Conservation (phyloP, 2,888 invertebrate genomes). For the Mamestra brassicae region DNA sequence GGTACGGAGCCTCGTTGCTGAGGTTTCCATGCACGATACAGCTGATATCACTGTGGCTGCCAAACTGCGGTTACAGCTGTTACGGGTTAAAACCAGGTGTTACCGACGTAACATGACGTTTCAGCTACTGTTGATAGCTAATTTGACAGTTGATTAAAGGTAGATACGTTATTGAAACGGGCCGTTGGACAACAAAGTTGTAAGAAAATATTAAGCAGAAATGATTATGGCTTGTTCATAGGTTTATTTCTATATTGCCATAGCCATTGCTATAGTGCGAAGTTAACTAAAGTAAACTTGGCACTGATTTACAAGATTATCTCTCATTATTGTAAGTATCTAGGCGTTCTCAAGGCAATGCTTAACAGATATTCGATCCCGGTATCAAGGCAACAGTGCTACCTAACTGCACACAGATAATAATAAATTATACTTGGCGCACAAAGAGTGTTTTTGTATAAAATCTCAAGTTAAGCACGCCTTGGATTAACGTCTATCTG, state of each 20-base stretch:
- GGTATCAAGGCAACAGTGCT: slow-evolving; percentile 73
- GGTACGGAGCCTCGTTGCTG: not conserved
- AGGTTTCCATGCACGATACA: slow-evolving; percentile 5
- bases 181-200: slow-evolving; percentile 3
- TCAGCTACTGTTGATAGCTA: too few relatives aligned
- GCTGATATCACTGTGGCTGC: slow-evolving; percentile 21
- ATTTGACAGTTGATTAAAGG: too few relatives aligned
- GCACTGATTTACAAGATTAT: slow-evolving; percentile 60
- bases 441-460: slow-evolving; percentile 66
- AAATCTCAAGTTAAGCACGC: slow-evolving; percentile 69
- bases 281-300: slow-evolving; percentile 31
- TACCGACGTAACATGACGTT: slow-evolving; percentile 36
- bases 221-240: not conserved
- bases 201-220: not conserved
- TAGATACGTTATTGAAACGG: not conserved
- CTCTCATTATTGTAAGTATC: slow-evolving; percentile 64
- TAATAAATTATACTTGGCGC: slow-evolving; percentile 74
- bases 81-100: slow-evolving; percentile 28
- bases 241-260: not conserved
- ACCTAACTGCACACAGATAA: slow-evolving; percentile 69
- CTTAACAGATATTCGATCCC: slow-evolving; percentile 75
- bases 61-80: slow-evolving; percentile 39
- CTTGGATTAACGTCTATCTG: slow-evolving; percentile 73
- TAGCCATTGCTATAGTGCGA: too few relatives aligned
- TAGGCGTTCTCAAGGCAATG: slow-evolving; percentile 71